These are phyloP conservation scores for Andrena flavipes DNA, from an alignment of 2,888 invertebrate genomes.

Conservation along the genomic window DNA sequence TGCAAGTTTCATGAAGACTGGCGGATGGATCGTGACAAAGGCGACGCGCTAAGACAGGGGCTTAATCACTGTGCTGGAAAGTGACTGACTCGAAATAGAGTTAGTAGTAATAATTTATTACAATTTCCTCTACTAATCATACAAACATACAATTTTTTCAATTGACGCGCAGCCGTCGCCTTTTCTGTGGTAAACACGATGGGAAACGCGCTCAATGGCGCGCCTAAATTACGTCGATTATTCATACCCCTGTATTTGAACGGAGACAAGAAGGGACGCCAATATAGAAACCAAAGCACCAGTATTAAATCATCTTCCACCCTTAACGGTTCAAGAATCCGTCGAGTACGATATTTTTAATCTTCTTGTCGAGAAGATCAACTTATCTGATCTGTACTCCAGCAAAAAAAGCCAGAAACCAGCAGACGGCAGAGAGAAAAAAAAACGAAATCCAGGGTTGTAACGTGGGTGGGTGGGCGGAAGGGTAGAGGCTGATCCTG, in stretches of 20 bases:
- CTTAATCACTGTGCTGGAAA: not conserved
- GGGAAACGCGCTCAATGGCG: no score
- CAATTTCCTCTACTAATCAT: no score
- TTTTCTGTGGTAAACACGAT: not conserved
- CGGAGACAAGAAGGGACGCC: not conserved
- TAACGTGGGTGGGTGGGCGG: conserved; percentile 17
- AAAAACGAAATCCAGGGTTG: conserved; percentile 31
- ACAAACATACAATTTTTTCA: no score
- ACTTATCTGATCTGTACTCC: no score
- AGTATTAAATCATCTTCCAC: conserved; percentile 18
- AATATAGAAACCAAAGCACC: conserved; percentile 1
- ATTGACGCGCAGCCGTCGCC: conserved; percentile 4
- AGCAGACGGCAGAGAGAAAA: not conserved
- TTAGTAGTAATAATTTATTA: no score
- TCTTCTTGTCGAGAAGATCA: not conserved
- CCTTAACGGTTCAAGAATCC: not conserved
- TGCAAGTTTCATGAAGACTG: conserved; percentile 4
- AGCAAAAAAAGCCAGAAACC: not conserved
- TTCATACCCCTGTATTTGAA: not conserved
- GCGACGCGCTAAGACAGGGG: no score
- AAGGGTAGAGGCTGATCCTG: conserved; percentile 51
- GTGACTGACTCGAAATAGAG: not conserved
- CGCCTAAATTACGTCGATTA: conserved; percentile 4
- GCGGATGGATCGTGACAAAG: not conserved
- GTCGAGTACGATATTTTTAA: conserved; percentile 5